Percentiles rank a stretch among this genome's conserved stretches.
Evolutionary conservation across 2,888 invertebrate genomes (phyloP).

Genomic region (Phrixothrix hirtus): DNA sequence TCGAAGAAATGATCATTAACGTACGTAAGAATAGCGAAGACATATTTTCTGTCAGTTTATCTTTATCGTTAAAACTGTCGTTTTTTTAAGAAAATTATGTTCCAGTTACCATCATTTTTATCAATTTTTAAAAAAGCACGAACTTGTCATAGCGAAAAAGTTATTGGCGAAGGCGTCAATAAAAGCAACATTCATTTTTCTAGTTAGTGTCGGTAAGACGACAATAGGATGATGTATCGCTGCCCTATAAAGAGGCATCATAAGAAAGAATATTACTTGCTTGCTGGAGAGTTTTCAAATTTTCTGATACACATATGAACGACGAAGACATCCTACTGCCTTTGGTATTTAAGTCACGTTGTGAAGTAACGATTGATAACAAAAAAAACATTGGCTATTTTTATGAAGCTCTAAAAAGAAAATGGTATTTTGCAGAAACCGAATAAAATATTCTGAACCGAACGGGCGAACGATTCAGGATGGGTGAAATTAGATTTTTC

Average conservation of each 20-base stretch:
- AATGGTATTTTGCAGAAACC: constrained; percentile 39
- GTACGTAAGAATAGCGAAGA: too few species aligned
- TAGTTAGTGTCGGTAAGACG: constrained; percentile 12
- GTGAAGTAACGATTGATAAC: constrained; percentile 49
- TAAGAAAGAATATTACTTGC: constrained; percentile 15
- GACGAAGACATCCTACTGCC: constrained; percentile 2
- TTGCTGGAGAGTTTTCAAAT: constrained; percentile 11
- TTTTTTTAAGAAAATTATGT: too few species aligned
- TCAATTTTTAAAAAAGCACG: too few species aligned
- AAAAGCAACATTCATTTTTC: constrained; percentile 11
- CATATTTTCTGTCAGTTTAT: too few species aligned
- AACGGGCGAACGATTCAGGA: constrained; percentile 14
- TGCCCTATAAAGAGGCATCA: constrained; percentile 13
- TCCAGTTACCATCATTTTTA: too few species aligned
- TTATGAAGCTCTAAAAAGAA: constrained; percentile 44
- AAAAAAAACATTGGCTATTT: constrained; percentile 45
- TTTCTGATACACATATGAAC: constrained; percentile 10
- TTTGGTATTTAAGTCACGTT: constrained; percentile 47
- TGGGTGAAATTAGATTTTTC: constrained; percentile 25
- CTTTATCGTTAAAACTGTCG: too few species aligned
- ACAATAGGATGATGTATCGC: constrained; percentile 29
- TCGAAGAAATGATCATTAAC: too few species aligned
- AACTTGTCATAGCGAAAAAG: background rate
- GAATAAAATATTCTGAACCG: constrained; percentile 41
- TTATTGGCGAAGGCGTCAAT: constrained; percentile 2